Evolutionary conservation across 2,888 invertebrate genomes (phyloP).

Genomic region (Norana najaformis): DNA sequence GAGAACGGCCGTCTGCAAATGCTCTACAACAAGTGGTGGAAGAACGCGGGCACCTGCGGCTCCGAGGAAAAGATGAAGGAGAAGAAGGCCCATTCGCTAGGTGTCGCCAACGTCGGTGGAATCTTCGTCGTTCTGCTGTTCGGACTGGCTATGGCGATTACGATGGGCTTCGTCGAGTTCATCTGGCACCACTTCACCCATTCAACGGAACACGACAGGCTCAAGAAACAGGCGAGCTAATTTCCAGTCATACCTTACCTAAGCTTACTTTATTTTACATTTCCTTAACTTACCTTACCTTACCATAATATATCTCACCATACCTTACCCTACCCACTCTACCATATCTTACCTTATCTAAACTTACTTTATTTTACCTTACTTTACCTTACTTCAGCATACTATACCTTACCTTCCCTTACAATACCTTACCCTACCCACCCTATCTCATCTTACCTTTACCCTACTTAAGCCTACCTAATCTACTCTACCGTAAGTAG

Average conservation of each 20-base stretch:
- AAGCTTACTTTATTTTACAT: not conserved
- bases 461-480: too few species aligned
- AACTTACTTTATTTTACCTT: too few species aligned
- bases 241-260: not conserved
- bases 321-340: too few species aligned
- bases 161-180: conserved; percentile 90
- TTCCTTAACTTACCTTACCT: too few species aligned
- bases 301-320: too few species aligned
- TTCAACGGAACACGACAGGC: not conserved
- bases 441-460: too few species aligned
- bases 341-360: too few species aligned
- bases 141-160: conserved; percentile 84
- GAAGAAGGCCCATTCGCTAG: conserved; percentile 85
- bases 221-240: not conserved
- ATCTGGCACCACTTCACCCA: conserved; percentile 49
- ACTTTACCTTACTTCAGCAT: too few species aligned
- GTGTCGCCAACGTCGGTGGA: conserved; percentile 86
- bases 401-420: too few species aligned
- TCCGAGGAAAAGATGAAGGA: conserved; percentile 70
- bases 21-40: conserved; percentile 95
- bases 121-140: conserved; percentile 94
- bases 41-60: conserved; percentile 50
- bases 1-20: conserved; percentile 85
- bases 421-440: too few species aligned
- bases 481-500: too few species aligned